A percentile compares a stretch with the other conserved stretches of the same genome.
phyloP scores from a whole-genome alignment of 2,797 vertebrate genomes.

The Enteromius anoplus region DNA sequence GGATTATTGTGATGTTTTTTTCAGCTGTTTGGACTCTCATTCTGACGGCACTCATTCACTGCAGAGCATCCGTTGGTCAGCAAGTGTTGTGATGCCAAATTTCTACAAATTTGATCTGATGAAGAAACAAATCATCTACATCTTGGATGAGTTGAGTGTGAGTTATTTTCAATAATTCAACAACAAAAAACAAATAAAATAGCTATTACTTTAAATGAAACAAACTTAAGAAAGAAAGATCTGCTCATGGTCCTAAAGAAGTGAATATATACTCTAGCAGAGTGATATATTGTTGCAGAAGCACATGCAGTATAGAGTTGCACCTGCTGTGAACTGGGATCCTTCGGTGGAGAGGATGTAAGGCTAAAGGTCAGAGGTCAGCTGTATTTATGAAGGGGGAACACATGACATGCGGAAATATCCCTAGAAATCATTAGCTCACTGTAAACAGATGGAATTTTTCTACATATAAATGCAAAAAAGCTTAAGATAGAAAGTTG shows the following conservation, averaged over 20 bases:
- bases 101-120: not conserved
- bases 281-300: not conserved
- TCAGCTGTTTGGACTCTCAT: no score
- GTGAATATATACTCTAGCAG: not conserved
- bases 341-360: not conserved
- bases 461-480: not conserved
- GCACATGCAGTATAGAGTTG: constrained; percentile 1
- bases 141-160: not conserved
- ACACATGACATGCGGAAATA: constrained; percentile 24
- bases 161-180: not conserved
- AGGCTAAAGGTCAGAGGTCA: constrained; percentile 28
- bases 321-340: constrained; percentile 26
- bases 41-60: no score
- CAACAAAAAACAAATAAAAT: no score
- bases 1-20: not conserved
- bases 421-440: constrained; percentile 59
- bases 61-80: not conserved
- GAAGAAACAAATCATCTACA: not conserved
- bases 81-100: not conserved
- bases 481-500: constrained; percentile 4
- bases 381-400: not conserved
- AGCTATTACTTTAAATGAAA: not conserved
- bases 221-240: not conserved
- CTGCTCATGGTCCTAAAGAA: not conserved
- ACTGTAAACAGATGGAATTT: constrained; percentile 56